phyloP scores from a whole-genome alignment of 2,797 vertebrate species.

The Syngnathus rostellatus region DNA sequence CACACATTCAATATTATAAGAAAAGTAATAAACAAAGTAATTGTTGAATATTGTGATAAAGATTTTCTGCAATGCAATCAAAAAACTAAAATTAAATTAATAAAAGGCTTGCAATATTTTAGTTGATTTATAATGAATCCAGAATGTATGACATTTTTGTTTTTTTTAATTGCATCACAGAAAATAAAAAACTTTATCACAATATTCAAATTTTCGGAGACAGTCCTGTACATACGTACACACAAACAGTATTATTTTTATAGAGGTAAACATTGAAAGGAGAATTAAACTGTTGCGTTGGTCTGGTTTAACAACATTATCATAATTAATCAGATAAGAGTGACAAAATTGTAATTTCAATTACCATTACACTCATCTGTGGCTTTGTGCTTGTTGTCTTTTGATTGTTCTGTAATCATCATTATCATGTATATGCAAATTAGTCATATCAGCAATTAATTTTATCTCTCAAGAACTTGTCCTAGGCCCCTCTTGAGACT shows the following conservation, averaged over 20 bases:
- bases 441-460: constrained; percentile 36
- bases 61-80: no score
- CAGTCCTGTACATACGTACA: no score
- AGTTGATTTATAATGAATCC: no score
- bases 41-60: no score
- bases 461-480: constrained; percentile 15
- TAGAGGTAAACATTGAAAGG: background rate
- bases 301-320: constrained; percentile 38
- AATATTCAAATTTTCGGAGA: no score
- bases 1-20: background rate
- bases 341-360: constrained; percentile 37
- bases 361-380: constrained; percentile 40
- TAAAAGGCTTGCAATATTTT: no score
- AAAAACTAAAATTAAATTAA: no score
- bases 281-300: constrained; percentile 1
- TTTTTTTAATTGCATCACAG: no score
- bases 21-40: no score
- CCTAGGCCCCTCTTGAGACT: background rate
- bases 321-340: constrained; percentile 47
- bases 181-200: no score
- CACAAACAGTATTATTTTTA: background rate
- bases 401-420: constrained; percentile 43
- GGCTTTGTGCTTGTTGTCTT: constrained; percentile 31
- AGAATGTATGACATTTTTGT: no score
- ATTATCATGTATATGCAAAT: constrained; percentile 31